Evolutionary conservation across 2,113 vertebrate genomes (phyloP).

Genomic region (Brachyistius frenatus): DNA sequence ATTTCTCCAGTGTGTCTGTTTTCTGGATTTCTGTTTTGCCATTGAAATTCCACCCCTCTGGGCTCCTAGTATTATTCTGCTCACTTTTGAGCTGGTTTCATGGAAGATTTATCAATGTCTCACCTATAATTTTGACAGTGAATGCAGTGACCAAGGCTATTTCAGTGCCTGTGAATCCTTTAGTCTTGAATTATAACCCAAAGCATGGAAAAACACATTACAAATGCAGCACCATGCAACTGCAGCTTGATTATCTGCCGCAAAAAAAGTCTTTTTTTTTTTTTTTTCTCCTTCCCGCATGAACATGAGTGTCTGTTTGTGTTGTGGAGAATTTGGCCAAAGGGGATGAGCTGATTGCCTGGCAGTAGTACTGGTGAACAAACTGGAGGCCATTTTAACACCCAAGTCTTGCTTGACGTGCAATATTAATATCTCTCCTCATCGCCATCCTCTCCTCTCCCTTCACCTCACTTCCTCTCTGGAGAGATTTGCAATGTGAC

Average conservation of each 20-base stretch:
- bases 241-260: constrained; percentile 67
- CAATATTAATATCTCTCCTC: constrained; percentile 70
- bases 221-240: constrained; percentile 66
- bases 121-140: constrained; percentile 57
- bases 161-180: constrained; percentile 52
- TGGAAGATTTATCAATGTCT: constrained; percentile 70
- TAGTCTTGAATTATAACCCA: constrained; percentile 66
- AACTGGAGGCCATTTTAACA: constrained; percentile 75
- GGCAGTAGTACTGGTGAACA: constrained; percentile 47
- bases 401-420: constrained; percentile 49
- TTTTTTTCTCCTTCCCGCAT: constrained; percentile 9
- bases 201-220: constrained; percentile 61
- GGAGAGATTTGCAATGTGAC: constrained; percentile 57
- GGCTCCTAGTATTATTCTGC: constrained; percentile 54
- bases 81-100: constrained; percentile 61
- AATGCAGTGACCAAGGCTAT: constrained; percentile 55
- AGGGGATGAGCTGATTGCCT: constrained; percentile 62
- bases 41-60: constrained; percentile 39
- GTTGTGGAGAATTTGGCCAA: constrained; percentile 55
- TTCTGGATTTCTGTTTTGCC: constrained; percentile 21
- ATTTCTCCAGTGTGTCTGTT: constrained; percentile 40
- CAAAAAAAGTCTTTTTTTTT: constrained; percentile 48
- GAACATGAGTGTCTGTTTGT: constrained; percentile 61
- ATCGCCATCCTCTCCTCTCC: constrained; percentile 35
- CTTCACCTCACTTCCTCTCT: constrained; percentile 53